Evolutionary conservation across 2,797 vertebrate species (phyloP).

Genomic region (Sebastes aleutianus): DNA sequence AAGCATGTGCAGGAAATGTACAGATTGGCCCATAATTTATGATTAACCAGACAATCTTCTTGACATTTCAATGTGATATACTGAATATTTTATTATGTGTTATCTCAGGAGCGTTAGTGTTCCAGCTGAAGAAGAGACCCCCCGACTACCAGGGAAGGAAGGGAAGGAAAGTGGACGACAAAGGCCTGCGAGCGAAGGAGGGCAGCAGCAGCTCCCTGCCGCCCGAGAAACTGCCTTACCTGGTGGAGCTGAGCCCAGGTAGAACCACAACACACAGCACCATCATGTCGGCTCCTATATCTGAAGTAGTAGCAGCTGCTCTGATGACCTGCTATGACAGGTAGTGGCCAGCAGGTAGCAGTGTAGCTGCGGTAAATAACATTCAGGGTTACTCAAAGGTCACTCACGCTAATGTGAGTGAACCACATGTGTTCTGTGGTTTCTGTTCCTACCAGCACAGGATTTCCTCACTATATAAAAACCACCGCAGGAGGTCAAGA

Average conservation of each 20-base stretch:
- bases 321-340: background rate
- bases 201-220: slow-evolving; percentile 85
- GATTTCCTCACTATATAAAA: slow-evolving; percentile 28
- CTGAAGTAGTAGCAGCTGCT: background rate
- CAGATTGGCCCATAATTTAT: rapidly evolving
- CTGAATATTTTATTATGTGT: background rate
- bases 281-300: background rate
- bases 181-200: slow-evolving; percentile 81
- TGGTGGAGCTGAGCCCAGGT: slow-evolving; percentile 99
- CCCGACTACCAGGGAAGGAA: slow-evolving; percentile 90
- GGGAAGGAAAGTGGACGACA: slow-evolving; percentile 87
- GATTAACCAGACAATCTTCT: too few relatives aligned
- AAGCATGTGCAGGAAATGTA: too few relatives aligned
- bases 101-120: slow-evolving; percentile 87
- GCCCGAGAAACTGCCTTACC: slow-evolving; percentile 94
- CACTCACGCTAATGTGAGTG: slow-evolving; percentile 42
- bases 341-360: slow-evolving; percentile 27
- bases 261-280: slow-evolving; percentile 36
- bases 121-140: slow-evolving; percentile 94
- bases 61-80: background rate
- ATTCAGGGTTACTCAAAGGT: slow-evolving; percentile 7
- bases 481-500: background rate
- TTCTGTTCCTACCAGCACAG: slow-evolving; percentile 18
- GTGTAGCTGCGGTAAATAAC: background rate
- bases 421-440: slow-evolving; percentile 31